Conservation (phyloP, 2,113 vertebrate genomes). For the Brienomyrus longianalis region DNA sequence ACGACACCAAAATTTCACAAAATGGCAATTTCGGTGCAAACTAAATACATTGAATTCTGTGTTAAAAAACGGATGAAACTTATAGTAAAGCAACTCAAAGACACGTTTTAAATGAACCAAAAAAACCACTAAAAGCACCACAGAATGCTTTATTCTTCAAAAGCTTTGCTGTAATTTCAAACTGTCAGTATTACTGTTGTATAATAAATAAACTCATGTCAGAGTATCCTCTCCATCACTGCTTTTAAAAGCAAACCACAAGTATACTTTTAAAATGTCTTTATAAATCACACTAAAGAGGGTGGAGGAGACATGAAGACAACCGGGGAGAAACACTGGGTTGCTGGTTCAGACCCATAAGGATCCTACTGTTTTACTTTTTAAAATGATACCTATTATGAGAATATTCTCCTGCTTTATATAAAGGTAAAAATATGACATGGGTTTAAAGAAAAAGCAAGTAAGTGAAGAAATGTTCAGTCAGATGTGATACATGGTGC, state of each 20-base stretch:
- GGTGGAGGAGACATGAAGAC: background rate
- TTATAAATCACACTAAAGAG: background rate
- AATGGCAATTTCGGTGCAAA: background rate
- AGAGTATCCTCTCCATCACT: background rate
- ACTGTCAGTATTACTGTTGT: background rate
- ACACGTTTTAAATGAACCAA: background rate
- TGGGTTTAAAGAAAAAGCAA: background rate
- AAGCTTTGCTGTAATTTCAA: background rate
- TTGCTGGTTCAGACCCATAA: background rate
- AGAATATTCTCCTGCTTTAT: background rate
- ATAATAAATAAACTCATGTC: background rate
- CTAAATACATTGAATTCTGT: background rate
- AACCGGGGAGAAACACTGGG: background rate
- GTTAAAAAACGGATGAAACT: background rate
- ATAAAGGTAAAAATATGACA: background rate
- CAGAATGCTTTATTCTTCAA: slow-evolving; percentile 24
- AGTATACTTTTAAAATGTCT: background rate
- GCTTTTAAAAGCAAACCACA: background rate
- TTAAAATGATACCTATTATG: background rate
- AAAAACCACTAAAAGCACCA: background rate
- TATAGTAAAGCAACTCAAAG: background rate
- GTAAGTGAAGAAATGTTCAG: background rate
- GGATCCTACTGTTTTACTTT: background rate
- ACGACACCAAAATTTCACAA: background rate
- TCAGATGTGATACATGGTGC: background rate